These are phyloP conservation scores for Stercorarius parasiticus DNA, from an alignment of 2,113 vertebrate genomes.

Conservation along the genomic window DNA sequence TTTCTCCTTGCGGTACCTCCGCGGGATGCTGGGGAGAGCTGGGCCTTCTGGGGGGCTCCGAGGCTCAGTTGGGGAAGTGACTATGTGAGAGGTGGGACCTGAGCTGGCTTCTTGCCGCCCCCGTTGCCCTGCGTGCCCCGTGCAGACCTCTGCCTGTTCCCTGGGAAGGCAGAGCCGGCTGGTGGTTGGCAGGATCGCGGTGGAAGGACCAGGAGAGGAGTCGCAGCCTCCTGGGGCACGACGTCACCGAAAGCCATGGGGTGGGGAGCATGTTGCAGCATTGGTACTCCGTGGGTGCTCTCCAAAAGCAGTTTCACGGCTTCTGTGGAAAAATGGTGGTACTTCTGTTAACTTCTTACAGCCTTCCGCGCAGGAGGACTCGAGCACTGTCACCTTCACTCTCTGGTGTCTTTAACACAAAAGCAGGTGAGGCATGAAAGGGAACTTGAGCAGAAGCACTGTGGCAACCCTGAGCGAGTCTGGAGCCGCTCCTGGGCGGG, in stretches of 20 bases:
- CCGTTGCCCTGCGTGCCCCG: fast-evolving
- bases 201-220: background rate
- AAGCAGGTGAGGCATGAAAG: background rate
- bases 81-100: background rate
- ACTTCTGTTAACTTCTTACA: background rate
- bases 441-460: background rate
- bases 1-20: background rate
- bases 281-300: background rate
- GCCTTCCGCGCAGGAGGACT: background rate
- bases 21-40: fast-evolving
- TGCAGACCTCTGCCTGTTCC: background rate
- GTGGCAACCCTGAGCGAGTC: background rate
- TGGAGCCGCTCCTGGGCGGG: background rate
- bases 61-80: too few relatives aligned
- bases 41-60: background rate
- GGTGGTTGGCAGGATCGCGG: background rate
- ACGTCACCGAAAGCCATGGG: fast-evolving
- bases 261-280: background rate
- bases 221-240: fast-evolving
- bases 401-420: background rate
- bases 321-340: background rate
- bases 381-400: fast-evolving
- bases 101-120: background rate
- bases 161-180: background rate
- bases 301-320: background rate